Conservation (phyloP, 2,113 vertebrate genomes). For the Odocoileus virginianus region DNA sequence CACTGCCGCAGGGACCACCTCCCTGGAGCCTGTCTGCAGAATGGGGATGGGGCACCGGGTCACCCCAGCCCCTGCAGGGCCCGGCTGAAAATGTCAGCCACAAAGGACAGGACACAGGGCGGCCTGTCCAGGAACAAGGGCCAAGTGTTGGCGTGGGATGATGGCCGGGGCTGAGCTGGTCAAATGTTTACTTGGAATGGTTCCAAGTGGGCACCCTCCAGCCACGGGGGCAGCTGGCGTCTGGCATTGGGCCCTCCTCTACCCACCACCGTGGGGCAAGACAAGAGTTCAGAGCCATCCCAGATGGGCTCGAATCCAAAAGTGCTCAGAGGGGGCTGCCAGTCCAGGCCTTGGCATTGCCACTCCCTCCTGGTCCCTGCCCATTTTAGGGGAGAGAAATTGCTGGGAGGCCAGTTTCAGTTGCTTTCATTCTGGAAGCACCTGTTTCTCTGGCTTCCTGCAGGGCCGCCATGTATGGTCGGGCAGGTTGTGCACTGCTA, state of each 20-base stretch:
- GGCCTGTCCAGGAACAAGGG: slow-evolving; percentile 71
- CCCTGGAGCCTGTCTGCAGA: slow-evolving; percentile 49
- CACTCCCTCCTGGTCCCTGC: not conserved
- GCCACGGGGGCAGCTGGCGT: slow-evolving; percentile 57
- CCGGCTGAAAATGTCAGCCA: slow-evolving; percentile 68
- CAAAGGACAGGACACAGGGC: slow-evolving; percentile 60
- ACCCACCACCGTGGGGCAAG: not conserved
- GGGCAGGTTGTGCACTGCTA: not conserved
- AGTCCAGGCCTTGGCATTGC: not conserved
- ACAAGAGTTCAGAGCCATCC: not conserved
- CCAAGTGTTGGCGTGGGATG: slow-evolving; percentile 68
- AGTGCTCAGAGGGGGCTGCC: not conserved
- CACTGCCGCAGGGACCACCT: slow-evolving; percentile 1
- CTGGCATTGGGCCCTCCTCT: slow-evolving; percentile 48
- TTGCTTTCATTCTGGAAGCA: not conserved
- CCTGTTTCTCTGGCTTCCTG: not conserved
- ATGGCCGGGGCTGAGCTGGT: slow-evolving; percentile 58
- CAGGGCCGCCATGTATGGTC: not conserved
- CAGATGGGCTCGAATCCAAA: not conserved
- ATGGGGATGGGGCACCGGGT: not conserved
- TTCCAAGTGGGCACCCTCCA: slow-evolving; percentile 26
- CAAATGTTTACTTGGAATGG: slow-evolving; percentile 80
- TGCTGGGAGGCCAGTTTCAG: not conserved
- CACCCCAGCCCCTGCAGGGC: slow-evolving; percentile 10
- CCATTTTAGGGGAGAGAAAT: not conserved